Conservation (phyloP, 2,797 vertebrate genomes). For the Carcharodon carcharias region DNA sequence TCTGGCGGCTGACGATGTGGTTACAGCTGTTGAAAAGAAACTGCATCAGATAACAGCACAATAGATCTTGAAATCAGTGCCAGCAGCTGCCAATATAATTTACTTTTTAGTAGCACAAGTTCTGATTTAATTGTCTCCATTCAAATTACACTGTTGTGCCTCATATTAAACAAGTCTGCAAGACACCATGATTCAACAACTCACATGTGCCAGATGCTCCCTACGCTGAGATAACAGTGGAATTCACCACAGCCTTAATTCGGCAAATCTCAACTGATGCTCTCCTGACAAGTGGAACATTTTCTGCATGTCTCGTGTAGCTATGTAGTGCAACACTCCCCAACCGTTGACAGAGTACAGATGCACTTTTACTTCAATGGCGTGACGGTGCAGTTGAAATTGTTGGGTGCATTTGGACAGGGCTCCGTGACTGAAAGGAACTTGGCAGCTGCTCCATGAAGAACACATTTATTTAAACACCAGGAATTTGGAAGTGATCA, state of each 20-base stretch:
- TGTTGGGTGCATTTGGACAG: background rate
- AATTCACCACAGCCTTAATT: background rate
- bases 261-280: background rate
- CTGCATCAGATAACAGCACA: background rate
- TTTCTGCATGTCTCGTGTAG: background rate
- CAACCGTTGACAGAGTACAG: background rate
- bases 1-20: background rate
- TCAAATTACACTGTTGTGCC: background rate
- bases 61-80: background rate
- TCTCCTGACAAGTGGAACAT: background rate
- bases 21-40: background rate
- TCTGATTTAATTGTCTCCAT: background rate
- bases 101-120: background rate
- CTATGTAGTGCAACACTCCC: background rate
- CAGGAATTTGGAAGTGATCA: background rate
- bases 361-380: background rate
- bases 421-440: background rate
- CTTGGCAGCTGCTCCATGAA: background rate
- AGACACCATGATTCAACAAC: background rate
- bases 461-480: background rate
- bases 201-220: background rate
- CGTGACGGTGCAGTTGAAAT: background rate
- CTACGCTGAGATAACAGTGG: background rate
- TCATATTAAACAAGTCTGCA: background rate
- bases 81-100: background rate